Conservation (phyloP, 2,888 invertebrate species). For the Amphiduros pacificus region DNA sequence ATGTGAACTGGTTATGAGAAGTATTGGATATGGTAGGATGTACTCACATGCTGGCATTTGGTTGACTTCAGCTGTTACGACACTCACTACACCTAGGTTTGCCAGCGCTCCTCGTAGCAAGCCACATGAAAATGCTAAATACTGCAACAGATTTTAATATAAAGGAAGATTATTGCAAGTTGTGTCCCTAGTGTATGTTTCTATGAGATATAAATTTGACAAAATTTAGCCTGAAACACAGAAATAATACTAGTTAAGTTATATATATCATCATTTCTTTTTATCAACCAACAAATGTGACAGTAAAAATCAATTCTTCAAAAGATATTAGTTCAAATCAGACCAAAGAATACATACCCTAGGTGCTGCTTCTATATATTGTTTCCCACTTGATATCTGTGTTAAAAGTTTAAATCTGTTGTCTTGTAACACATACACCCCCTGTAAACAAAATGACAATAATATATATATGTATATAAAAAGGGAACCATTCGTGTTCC, state of each 20-base stretch:
- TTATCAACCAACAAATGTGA: too few species aligned
- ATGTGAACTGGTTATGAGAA: not conserved
- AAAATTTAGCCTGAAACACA: too few species aligned
- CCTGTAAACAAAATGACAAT: constrained; percentile 65
- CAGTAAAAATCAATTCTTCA: too few species aligned
- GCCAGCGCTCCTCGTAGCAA: constrained; percentile 91
- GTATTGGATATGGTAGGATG: not conserved
- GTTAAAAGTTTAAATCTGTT: constrained; percentile 89
- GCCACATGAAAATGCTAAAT: constrained; percentile 90
- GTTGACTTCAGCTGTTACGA: constrained; percentile 93
- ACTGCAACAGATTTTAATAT: constrained; percentile 48
- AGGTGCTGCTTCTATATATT: constrained; percentile 89
- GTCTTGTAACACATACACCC: constrained; percentile 96
- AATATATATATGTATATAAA: not conserved
- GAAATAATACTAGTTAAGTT: too few species aligned
- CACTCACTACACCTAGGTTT: constrained; percentile 88
- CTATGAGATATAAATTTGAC: too few species aligned
- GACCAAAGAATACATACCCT: constrained; percentile 69
- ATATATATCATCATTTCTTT: too few species aligned
- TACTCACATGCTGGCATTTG: constrained; percentile 75
- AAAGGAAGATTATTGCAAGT: not conserved
- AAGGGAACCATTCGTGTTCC: not conserved
- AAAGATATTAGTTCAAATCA: too few species aligned
- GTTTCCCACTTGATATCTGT: constrained; percentile 83
- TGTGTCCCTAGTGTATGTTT: not conserved